These are phyloP conservation scores for Dicentrarchus labrax DNA, from an alignment of 2,113 vertebrate genomes.

Conservation along the genomic window DNA sequence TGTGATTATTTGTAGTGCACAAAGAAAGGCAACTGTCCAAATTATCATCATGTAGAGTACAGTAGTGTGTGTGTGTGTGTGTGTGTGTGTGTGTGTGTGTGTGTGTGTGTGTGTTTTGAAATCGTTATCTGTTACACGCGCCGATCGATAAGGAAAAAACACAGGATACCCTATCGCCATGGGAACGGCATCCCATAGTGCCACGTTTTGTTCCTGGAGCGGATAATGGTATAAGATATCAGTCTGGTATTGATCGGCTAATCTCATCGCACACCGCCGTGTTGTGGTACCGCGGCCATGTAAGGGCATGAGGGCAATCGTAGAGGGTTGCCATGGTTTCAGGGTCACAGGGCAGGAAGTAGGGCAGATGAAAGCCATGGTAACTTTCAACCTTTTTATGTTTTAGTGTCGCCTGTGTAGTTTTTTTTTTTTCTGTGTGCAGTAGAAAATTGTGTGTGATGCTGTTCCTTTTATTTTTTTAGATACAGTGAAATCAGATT, in stretches of 20 bases:
- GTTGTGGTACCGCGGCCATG: background rate
- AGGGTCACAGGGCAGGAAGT: background rate
- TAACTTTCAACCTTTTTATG: background rate
- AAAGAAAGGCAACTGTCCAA: background rate
- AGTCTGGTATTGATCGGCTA: conserved; percentile 58
- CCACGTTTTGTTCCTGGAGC: conserved; percentile 35
- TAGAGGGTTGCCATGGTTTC: conserved; percentile 13
- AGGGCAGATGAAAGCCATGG: background rate
- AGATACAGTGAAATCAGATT: too few relatives aligned
- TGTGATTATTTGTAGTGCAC: background rate
- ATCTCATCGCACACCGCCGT: conserved; percentile 21
- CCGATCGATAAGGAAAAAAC: conserved; percentile 41
- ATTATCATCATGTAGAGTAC: background rate
- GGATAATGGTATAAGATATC: conserved; percentile 57
- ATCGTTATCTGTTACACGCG: conserved; percentile 29
- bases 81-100: conserved; percentile 15
- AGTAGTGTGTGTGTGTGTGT: conserved; percentile 6
- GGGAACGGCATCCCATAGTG: conserved; percentile 59
- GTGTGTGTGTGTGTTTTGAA: conserved; percentile 20
- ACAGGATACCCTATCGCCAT: conserved; percentile 48
- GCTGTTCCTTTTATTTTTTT: too few relatives aligned
- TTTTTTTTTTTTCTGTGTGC: too few relatives aligned
- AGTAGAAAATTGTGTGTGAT: too few relatives aligned
- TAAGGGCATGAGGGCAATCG: background rate
- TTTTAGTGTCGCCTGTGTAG: background rate